Conservation (phyloP, 2,797 vertebrate genomes). For the Smutsia temminckii region DNA sequence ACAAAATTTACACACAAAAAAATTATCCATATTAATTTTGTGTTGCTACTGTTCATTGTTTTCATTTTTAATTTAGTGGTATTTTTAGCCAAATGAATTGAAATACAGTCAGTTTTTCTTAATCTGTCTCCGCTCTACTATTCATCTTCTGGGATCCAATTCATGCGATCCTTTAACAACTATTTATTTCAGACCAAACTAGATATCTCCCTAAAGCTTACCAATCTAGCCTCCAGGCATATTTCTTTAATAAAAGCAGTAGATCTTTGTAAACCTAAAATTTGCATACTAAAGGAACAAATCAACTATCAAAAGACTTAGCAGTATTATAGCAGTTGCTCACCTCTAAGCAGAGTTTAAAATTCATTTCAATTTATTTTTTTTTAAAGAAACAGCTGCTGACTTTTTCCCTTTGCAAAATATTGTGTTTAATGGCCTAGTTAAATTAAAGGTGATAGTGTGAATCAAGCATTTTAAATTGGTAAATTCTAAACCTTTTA, state of each 20-base stretch:
- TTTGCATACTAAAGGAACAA: conserved; percentile 94
- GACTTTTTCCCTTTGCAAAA: conserved; percentile 68
- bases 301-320: conserved; percentile 85
- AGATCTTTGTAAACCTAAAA: conserved; percentile 94
- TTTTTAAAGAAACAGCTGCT: conserved; percentile 79
- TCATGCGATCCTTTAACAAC: conserved; percentile 97
- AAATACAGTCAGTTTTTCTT: conserved; percentile 67
- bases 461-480: conserved; percentile 65
- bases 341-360: conserved; percentile 87
- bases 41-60: conserved; percentile 48
- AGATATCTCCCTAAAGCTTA: conserved; percentile 91
- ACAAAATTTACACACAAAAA: conserved; percentile 9
- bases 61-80: conserved; percentile 77
- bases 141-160: conserved; percentile 94
- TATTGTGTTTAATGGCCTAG: conserved; percentile 57
- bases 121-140: conserved; percentile 82
- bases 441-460: conserved; percentile 51
- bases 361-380: conserved; percentile 82
- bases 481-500: conserved; percentile 78
- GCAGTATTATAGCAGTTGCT: conserved; percentile 86
- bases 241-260: conserved; percentile 96
- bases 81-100: conserved; percentile 87
- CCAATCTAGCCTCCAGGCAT: conserved; percentile 92
- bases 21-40: conserved; percentile 48
- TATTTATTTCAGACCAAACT: conserved; percentile 95